Base-by-base conservation (phyloP, 2,113 vertebrate species). In the Cyanistes caeruleus region DNA sequence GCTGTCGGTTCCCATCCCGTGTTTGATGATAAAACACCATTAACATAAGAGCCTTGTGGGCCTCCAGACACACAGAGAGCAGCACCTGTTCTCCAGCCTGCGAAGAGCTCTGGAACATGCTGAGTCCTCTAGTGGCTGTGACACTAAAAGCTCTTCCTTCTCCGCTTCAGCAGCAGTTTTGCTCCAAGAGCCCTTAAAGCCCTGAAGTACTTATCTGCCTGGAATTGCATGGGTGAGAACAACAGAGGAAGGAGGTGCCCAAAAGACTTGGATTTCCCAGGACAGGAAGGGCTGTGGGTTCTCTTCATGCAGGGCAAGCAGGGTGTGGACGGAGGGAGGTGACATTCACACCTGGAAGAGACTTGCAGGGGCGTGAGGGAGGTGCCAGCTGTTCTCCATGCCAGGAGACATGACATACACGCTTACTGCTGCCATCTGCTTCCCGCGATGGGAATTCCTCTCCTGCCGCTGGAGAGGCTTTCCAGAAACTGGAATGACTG, bases 91-190 rank as follows among this genome's bases (percentile, higher is more conserved):
- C 30, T 52, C 56, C 5, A 27, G 58, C 81, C 74, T 30, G 58
- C 2, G 1, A 27, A 46, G 85, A 80, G 86, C 72, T 10, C 48
- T 27, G 67, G 11, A 74, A 11, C 65, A 19, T 4, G 35, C 65
- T 0, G 2, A 13, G 56, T 23, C 44, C 37, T 48, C 0, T 17
- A 9, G 49, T 37, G 87, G 65, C 23, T 37, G 63, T 2, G 3
- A 0, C 1, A 7, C 55, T 88, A 21, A 68, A 82, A 87, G 94
- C 94, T 93, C 87, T 89, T 76, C 65, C 69, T 46, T 72, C 84
- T 72, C 28, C 2, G 9, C 55, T 69, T 44, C 63, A 30, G 55
- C 58, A 88, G 72, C 55, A 74, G 68, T 62, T 93, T 72, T 89
- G 22, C 69, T 89, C 41, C 7, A 13, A 86, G 83, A 63, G 74